A percentile compares a stretch with the other conserved stretches of the same genome.
phyloP scores from a whole-genome alignment of 1,140 invertebrate genomes.

The Drosophila simulans region DNA sequence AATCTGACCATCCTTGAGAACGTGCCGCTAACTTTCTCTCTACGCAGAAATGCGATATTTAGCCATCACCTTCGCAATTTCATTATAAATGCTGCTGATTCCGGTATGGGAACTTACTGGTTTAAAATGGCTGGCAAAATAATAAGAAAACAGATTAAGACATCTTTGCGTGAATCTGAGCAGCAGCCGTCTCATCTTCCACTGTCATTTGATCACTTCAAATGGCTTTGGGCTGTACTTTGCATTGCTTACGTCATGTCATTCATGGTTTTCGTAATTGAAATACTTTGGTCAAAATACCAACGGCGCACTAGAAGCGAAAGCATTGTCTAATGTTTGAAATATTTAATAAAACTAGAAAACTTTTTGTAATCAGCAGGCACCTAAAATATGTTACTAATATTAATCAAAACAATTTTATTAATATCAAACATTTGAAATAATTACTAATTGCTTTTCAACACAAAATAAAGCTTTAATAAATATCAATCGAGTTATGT shows the following conservation, averaged over 20 bases:
- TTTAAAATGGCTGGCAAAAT: not conserved
- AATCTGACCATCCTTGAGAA: not conserved
- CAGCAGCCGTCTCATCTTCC: not conserved
- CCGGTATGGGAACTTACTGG: not conserved
- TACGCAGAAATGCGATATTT: not conserved
- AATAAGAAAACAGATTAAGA: not conserved
- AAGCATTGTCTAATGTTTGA: not conserved
- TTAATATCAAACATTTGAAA: too few species aligned
- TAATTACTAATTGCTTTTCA: too few species aligned
- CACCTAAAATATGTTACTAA: not conserved
- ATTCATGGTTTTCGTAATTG: not conserved
- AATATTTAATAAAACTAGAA: too few species aligned
- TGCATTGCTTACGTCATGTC: not conserved
- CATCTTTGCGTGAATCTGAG: not conserved
- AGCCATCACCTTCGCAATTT: not conserved
- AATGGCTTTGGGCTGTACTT: not conserved
- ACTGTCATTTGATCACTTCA: not conserved
- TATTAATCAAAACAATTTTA: not conserved
- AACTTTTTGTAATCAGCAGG: not conserved
- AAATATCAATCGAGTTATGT: too few species aligned
- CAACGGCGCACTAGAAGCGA: too few species aligned
- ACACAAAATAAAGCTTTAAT: too few species aligned
- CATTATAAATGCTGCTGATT: not conserved
- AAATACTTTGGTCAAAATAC: not conserved
- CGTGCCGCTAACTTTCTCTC: not conserved